Evolutionary conservation across 2,888 invertebrate genomes (phyloP), one percentile per base, ranked within the genome.

Genomic region (Caenorhabditis becei): DNA sequence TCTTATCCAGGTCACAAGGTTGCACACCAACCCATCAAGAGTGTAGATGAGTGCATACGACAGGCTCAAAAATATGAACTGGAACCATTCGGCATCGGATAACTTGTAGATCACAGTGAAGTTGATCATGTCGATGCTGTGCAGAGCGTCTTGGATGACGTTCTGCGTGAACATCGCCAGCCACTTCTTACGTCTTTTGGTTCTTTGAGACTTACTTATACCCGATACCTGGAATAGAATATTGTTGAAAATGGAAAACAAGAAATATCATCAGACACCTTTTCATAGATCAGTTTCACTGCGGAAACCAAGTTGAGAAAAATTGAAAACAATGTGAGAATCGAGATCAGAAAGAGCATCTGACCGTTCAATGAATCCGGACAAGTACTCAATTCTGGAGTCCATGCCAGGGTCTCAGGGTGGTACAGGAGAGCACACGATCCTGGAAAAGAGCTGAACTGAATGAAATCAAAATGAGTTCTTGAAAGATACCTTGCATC

Each of bases 101-200:
- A 67, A 14, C 23, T 54, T 44, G 37, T 35, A 69, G 14, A 69
- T 28, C 0, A 61, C 14, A 16, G 62, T 61, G 18, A 24, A 67
- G 54, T 69, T 69, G 16, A 69, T 24, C 61, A 69, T 70, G 37
- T 70, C 70, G 23, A 77, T 58, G 3, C 63, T 26, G 23, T 77
- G 77, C 4, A 77, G 63, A 11, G 56, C 37, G 35, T 70, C 70
- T 70, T 77, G 77, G 14, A 70, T 69, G 18, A 70, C 70, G 58
- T 63, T 77, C 32, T 77, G 77, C 7, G 51, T 51, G 53, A 75
- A 75, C 51, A 37, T 66, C 7, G 53, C n/a, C 26, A 75, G 2
- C 74, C 66, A 66, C 37, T 23, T 37, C 2, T 66, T 58, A 4
- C 74, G 32, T 61, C 74, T 49, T 61, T 16, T 37, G 2, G 16